These are phyloP conservation scores for Phylloscopus collybita DNA, from an alignment of 2,797 vertebrate genomes.

Conservation along the genomic window DNA sequence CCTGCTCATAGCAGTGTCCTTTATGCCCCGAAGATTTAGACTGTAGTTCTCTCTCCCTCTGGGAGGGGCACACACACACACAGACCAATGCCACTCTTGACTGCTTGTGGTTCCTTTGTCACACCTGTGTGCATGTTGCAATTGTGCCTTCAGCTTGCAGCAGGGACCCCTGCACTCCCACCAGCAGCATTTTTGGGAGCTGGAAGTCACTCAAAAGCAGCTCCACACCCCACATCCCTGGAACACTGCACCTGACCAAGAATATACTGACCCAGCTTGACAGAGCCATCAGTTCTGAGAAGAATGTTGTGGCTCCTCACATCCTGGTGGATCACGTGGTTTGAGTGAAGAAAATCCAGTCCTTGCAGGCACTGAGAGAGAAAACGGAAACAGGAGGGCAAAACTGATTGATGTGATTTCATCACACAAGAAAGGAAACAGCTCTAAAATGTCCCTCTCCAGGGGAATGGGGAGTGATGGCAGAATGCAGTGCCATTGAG, in stretches of 20 bases:
- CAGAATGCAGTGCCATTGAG: background rate
- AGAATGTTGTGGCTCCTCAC: too few species aligned
- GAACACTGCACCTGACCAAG: background rate
- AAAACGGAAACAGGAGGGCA: slow-evolving; percentile 1
- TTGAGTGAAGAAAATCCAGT: too few species aligned
- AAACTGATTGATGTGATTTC: background rate
- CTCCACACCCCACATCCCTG: too few species aligned
- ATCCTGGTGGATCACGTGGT: too few species aligned
- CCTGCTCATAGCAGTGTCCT: background rate
- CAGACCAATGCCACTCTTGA: background rate
- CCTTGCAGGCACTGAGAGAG: too few species aligned
- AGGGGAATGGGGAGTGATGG: background rate
- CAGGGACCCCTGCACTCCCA: too few species aligned
- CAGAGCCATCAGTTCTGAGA: too few species aligned
- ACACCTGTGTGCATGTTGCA: background rate
- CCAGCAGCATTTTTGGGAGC: background rate
- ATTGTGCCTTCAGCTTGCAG: too few species aligned
- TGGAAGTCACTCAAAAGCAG: background rate
- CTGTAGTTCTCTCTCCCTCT: background rate
- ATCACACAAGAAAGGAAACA: background rate
- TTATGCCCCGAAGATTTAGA: background rate
- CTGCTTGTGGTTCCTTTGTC: background rate
- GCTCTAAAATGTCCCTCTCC: background rate
- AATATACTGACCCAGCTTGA: too few species aligned
- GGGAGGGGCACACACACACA: background rate